Conservation (phyloP, 2,888 invertebrate species). For the Cordilura impudica region DNA sequence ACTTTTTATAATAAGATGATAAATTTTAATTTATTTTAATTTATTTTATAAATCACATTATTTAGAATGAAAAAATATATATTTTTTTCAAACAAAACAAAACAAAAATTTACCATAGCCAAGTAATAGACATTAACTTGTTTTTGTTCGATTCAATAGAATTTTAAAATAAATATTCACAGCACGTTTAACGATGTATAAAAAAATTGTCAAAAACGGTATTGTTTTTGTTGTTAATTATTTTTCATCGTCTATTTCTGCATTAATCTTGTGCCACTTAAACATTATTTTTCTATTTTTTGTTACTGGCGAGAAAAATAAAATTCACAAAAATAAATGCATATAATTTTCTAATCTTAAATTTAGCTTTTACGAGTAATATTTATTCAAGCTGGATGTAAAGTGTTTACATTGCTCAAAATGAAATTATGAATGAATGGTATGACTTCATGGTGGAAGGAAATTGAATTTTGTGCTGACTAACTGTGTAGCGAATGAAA, state of each 20-base stretch:
- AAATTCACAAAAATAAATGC: slow-evolving; percentile 1
- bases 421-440: slow-evolving; percentile 25
- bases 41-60: no score
- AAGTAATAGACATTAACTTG: no score
- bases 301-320: not conserved
- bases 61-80: no score
- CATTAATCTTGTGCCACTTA: slow-evolving; percentile 57
- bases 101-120: no score
- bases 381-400: slow-evolving; percentile 19
- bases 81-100: no score
- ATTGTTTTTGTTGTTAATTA: slow-evolving; percentile 10
- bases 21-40: no score
- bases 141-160: not conserved
- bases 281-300: slow-evolving; percentile 31
- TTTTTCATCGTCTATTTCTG: slow-evolving; percentile 16
- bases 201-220: slow-evolving; percentile 5
- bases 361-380: not conserved
- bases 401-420: not conserved
- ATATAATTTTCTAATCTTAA: not conserved
- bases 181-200: slow-evolving; percentile 11
- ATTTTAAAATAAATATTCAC: slow-evolving; percentile 1
- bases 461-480: slow-evolving; percentile 21
- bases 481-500: slow-evolving; percentile 19
- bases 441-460: slow-evolving; percentile 55
- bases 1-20: no score